Base-by-base conservation (phyloP, 2,888 invertebrate genomes). In the Antheraea yamamai region DNA sequence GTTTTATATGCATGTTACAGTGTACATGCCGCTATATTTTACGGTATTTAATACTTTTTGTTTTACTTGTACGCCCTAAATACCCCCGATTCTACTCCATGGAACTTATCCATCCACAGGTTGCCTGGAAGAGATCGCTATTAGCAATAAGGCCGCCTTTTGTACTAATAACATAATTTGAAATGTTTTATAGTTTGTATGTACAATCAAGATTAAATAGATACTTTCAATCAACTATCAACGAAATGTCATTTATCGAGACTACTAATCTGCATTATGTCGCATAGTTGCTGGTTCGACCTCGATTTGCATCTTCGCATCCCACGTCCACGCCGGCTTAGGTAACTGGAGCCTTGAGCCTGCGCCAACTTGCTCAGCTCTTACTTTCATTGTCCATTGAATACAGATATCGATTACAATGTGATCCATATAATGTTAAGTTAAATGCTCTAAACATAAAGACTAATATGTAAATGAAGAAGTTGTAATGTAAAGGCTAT, bases 351-450 rank as follows among this genome's bases (percentile, higher is more conserved):
- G 88, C 89, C 91, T 92, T 93, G 58, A 75, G 71, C 47, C 81
- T 85, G 89, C 90, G 89, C 92, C 91, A 89, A 90, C 90, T 86
- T 88, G 81, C 82, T 81, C 80, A 81, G 84, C 88, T 88, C 89
- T 91, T 87, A 92, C 92, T 92, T 92, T 92, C 92, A 89, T 91
- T 91, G 91, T 90, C 88, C 89, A 81, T 86, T 85, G 81, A 88
- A 88, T 88, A 85, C 81, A 84, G 84, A 30, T 84, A 88, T 89
- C 85, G 86, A 88, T 88, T 85, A 90, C 87, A 91, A 89, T 87
- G 87, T 84, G 83, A 83, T 84, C 81, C 77, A 74, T 66, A 73
- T 75, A 64, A 72, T 51, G 72, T 18, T 64, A 20, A 51, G n/a
- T 20, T 20, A n/a, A 71, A 71, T 64, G 61, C 64, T 75, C 8